Conservation (phyloP, 2,888 invertebrate species). For the Enoplolaimus lenunculus region DNA sequence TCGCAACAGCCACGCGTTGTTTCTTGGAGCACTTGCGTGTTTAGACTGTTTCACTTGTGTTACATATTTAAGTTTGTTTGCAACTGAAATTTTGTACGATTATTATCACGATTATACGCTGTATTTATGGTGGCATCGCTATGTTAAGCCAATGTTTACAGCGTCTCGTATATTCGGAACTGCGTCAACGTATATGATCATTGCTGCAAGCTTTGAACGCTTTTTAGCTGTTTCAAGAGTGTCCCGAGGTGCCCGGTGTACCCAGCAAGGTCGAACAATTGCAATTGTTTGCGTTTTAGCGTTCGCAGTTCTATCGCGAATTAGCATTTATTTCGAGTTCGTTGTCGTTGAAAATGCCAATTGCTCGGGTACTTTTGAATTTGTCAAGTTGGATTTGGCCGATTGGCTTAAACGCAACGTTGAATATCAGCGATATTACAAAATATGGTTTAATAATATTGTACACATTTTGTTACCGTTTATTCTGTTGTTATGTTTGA, state of each 20-base stretch:
- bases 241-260: not conserved
- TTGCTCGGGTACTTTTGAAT: not conserved
- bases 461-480: conserved; percentile 15
- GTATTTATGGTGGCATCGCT: conserved; percentile 14
- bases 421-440: conserved; percentile 10
- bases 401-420: not conserved
- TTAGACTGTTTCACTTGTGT: conserved; percentile 36
- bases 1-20: conserved; percentile 32
- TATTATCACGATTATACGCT: not conserved
- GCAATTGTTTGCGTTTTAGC: not conserved
- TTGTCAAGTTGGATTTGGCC: not conserved
- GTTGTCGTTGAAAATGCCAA: not conserved
- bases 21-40: conserved; percentile 32
- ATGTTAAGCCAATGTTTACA: not conserved
- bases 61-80: conserved; percentile 18
- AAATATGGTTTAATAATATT: conserved; percentile 10
- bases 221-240: not conserved
- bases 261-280: not conserved
- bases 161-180: not conserved
- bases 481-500: not conserved
- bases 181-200: conserved; percentile 12
- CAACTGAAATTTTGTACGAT: conserved; percentile 14
- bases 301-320: not conserved
- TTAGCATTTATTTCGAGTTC: not conserved
- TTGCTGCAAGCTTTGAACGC: conserved; percentile 10